phyloP scores from a whole-genome alignment of 2,113 vertebrate species.

The Athene cunicularia region DNA sequence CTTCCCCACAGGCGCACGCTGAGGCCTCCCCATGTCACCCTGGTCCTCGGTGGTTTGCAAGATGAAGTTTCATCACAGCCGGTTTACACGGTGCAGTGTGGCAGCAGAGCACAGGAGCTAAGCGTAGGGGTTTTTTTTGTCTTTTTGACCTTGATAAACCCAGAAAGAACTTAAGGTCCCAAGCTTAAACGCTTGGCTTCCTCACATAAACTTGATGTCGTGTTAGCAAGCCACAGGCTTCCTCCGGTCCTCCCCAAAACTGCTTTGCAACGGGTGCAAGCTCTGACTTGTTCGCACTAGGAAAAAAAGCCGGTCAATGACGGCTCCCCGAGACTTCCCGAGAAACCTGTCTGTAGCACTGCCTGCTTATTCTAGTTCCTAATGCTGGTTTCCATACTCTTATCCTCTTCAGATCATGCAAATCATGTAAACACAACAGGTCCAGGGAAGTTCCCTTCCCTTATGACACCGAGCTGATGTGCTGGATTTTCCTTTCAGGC shows the following conservation, averaged over 20 bases:
- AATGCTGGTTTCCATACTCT: neutral
- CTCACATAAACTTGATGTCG: accelerated
- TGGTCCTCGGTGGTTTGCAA: accelerated
- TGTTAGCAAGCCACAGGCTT: neutral
- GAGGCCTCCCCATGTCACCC: accelerated
- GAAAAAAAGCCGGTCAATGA: neutral
- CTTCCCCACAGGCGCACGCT: accelerated
- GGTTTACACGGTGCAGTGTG: accelerated
- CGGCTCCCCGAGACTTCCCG: neutral
- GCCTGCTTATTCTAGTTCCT: neutral
- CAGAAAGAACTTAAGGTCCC: accelerated
- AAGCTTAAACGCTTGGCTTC: accelerated
- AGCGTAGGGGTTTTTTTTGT: accelerated
- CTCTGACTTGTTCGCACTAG: accelerated
- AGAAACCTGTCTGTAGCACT: neutral
- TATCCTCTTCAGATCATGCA: neutral
- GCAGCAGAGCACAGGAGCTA: accelerated
- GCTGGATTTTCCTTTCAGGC: neutral
- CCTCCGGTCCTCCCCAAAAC: neutral
- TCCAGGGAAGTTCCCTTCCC: neutral
- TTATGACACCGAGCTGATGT: neutral
- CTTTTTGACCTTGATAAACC: accelerated
- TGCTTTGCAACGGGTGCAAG: accelerated
- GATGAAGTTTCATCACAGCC: accelerated
- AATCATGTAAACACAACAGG: neutral